Conservation (phyloP, 1,140 invertebrate genomes). For the Eriosoma lanigerum region DNA sequence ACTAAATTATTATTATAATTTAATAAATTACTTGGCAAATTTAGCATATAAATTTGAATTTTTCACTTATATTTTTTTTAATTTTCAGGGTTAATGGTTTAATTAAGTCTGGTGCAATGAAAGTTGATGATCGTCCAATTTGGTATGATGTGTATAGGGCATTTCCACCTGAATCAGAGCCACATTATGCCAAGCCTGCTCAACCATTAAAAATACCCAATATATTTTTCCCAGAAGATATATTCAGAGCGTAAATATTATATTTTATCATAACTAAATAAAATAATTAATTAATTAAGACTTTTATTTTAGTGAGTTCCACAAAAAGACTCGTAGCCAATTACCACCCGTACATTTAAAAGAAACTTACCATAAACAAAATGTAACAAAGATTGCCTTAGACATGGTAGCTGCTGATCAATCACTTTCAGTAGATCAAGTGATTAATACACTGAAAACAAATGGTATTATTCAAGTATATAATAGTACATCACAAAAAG, state of each 20-base stretch:
- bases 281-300: neutral
- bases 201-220: constrained; percentile 64
- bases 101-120: constrained; percentile 72
- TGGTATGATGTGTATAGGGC: constrained; percentile 87
- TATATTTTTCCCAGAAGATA: constrained; percentile 86
- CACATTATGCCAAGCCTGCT: constrained; percentile 68
- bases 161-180: constrained; percentile 81
- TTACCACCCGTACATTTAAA: constrained; percentile 17
- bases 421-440: neutral
- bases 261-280: neutral
- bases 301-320: constrained; percentile 9
- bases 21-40: too few species aligned
- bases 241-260: constrained; percentile 67
- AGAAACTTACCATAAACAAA: neutral
- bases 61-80: constrained; percentile 54
- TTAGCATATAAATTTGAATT: constrained; percentile 52
- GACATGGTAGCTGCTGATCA: neutral
- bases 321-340: neutral
- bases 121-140: constrained; percentile 76
- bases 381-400: constrained; percentile 7
- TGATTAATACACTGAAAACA: constrained; percentile 9
- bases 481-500: neutral
- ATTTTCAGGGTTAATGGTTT: constrained; percentile 73
- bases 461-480: neutral
- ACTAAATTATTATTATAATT: neutral